These are phyloP conservation scores for Huso huso DNA, from an alignment of 2,797 vertebrate species.

Conservation along the genomic window DNA sequence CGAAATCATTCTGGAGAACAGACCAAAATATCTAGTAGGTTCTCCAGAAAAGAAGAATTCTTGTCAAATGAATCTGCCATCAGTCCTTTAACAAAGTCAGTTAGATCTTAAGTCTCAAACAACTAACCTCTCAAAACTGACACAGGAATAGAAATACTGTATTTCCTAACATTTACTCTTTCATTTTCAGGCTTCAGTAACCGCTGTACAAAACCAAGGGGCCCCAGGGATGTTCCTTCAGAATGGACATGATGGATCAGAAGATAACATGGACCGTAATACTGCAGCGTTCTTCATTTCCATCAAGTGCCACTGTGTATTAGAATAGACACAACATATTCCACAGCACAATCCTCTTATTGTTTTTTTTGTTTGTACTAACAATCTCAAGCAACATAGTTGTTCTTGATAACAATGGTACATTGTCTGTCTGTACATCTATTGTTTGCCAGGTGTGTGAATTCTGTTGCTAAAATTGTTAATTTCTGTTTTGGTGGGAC, in stretches of 20 bases:
- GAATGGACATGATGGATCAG: slow-evolving; percentile 81
- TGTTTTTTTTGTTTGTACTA: slow-evolving; percentile 40
- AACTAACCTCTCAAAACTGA: too few species aligned
- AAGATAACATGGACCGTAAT: slow-evolving; percentile 14
- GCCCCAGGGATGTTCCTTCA: slow-evolving; percentile 75
- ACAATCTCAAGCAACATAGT: slow-evolving; percentile 61
- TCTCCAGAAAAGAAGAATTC: too few species aligned
- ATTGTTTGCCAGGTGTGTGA: slow-evolving; percentile 49
- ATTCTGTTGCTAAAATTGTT: slow-evolving; percentile 67
- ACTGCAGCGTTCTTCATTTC: slow-evolving; percentile 45
- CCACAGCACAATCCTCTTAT: slow-evolving; percentile 24
- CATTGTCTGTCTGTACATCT: slow-evolving; percentile 50
- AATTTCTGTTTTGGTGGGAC: slow-evolving; percentile 62
- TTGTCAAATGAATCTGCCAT: too few species aligned
- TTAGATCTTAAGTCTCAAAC: too few species aligned
- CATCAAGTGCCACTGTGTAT: slow-evolving; percentile 60
- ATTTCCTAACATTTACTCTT: neutral
- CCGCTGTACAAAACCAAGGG: slow-evolving; percentile 80
- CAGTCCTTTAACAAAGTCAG: too few species aligned
- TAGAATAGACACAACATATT: slow-evolving; percentile 55
- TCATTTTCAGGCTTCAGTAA: slow-evolving; percentile 73
- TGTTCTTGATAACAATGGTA: slow-evolving; percentile 65
- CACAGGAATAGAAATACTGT: too few species aligned
- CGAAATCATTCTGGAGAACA: too few species aligned
- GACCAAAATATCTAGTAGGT: too few species aligned